Evolutionary conservation across 2,888 invertebrate genomes (phyloP).

Genomic region (Camponotus fellah): DNA sequence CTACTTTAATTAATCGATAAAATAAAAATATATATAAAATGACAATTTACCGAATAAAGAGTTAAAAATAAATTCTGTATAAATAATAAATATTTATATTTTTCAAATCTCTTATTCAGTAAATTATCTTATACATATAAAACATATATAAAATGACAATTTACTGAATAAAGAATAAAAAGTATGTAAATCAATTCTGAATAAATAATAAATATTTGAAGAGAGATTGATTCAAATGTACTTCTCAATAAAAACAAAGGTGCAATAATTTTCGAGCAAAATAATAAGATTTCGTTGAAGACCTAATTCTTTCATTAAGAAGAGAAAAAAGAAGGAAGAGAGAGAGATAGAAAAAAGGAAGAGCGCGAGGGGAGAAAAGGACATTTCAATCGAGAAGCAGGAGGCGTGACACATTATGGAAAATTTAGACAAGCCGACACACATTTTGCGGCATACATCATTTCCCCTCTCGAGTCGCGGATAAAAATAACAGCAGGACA

Average conservation of each 20-base stretch:
- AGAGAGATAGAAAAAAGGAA: no score
- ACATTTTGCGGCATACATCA: conserved; percentile 56
- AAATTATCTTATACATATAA: no score
- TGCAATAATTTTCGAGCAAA: neutral
- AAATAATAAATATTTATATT: neutral
- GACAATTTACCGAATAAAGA: neutral
- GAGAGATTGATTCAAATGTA: neutral
- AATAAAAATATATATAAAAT: neutral
- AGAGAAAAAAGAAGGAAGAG: no score
- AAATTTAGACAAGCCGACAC: conserved; percentile 32
- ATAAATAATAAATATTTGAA: neutral
- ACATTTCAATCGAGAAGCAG: neutral
- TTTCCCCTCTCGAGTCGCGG: conserved; percentile 61
- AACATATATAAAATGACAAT: neutral
- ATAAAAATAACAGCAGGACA: conserved; percentile 55
- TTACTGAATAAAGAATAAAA: neutral
- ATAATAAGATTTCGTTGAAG: neutral
- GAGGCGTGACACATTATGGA: conserved; percentile 8
- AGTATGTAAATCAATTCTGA: neutral
- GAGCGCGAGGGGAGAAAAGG: neutral
- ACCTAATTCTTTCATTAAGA: neutral
- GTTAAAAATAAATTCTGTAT: neutral
- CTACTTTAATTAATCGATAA: neutral
- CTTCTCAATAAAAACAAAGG: neutral
- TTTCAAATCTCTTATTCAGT: no score